Evolutionary conservation across 2,113 vertebrate species (phyloP), one percentile per base, ranked within the genome.

Genomic region (Trachemys scripta): DNA sequence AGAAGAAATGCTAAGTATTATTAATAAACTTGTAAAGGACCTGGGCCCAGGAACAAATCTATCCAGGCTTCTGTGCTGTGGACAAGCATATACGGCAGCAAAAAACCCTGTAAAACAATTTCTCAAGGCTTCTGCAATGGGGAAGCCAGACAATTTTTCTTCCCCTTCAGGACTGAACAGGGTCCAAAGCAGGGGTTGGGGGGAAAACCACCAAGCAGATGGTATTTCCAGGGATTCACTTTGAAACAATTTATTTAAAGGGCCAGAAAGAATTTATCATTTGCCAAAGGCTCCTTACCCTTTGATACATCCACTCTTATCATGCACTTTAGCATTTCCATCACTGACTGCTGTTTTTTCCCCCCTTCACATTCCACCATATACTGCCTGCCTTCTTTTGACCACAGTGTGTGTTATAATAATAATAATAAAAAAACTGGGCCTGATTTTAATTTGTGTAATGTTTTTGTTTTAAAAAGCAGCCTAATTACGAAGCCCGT

Each of bases 401-500:
- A 97, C 98, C 97, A 97, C 90, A 91, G 88, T 97, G 86, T 79
- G 51, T 72, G 50, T 94, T 97, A 95, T 96, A 97, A 98, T 97
- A 96, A 97, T 94, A 97, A 97, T 96, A 97, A 98, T 96, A 98
- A 96, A 94, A 81, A 98, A 96, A 95, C 95, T 97, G 95, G 83
- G 92, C 97, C 97, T 98, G 97, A 98, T 98, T 98, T 98, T 98
- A 98, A 95, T 95, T 98, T 98, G 97, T 96, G 96, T 92, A 95
- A 97, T 96, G 95, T 97, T 98, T 98, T 97, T 95, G 92, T 96
- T 54, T 78, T 47, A 97, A 98, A 95, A 97, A 85, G 97, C 98
- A 96, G 98, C 97, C 98, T 98, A 98, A 98, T 98, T 98, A 98
- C 98, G 98, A 98, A 98, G 97, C 96, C 97, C 94, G 75, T 98